phyloP scores from a whole-genome alignment of 2,888 invertebrate genomes.

The Geophilus truncorum region DNA sequence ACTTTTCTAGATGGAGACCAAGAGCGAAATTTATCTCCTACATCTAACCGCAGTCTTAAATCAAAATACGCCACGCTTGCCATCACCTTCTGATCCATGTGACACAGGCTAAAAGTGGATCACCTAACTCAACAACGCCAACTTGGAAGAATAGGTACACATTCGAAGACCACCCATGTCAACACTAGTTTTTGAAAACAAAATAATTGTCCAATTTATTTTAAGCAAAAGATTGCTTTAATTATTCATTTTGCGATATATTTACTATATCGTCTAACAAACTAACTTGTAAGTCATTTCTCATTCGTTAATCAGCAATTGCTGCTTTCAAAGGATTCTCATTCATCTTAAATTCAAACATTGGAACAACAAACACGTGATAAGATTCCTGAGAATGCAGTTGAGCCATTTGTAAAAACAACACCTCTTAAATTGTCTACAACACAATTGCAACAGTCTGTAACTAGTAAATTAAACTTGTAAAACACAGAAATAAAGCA shows the following conservation, averaged over 20 bases:
- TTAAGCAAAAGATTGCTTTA: no score
- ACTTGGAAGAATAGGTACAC: neutral
- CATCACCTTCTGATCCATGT: constrained; percentile 1
- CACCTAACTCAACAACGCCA: neutral
- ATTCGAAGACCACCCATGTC: neutral
- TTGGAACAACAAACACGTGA: no score
- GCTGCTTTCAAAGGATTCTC: no score
- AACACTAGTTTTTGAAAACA: neutral
- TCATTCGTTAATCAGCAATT: no score
- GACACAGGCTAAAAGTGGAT: constrained; percentile 1
- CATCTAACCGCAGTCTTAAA: constrained; percentile 15
- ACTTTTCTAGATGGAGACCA: neutral
- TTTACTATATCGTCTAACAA: no score
- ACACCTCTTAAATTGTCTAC: neutral
- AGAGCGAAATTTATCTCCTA: neutral
- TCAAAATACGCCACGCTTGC: constrained; percentile 11
- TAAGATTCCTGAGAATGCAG: no score
- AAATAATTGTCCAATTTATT: no score
- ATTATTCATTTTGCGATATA: no score
- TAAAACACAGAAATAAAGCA: neutral
- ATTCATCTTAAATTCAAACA: no score
- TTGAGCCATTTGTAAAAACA: no score
- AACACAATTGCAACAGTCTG: neutral
- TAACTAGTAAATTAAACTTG: neutral
- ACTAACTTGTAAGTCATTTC: neutral